These are phyloP conservation scores for Laspeyria flexula DNA, from an alignment of 2,888 invertebrate species.

Conservation along the genomic window DNA sequence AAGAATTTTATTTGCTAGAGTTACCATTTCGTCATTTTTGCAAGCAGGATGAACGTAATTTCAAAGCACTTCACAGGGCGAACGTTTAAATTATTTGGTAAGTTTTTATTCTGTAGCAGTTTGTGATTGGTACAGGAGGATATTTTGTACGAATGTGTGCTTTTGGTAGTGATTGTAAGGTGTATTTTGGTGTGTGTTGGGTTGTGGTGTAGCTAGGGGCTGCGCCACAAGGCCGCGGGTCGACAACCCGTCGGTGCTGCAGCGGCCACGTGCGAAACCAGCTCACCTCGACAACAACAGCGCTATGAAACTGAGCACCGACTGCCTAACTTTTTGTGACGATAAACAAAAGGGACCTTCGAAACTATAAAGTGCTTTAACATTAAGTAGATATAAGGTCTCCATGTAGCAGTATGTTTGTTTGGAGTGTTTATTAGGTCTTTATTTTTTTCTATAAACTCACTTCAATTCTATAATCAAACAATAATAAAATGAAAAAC, in stretches of 20 bases:
- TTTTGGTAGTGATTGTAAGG: constrained; percentile 43
- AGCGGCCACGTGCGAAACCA: constrained; percentile 76
- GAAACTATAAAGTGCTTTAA: no score
- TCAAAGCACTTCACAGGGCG: constrained; percentile 25
- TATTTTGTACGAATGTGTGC: constrained; percentile 35
- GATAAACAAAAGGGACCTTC: background rate
- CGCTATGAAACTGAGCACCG: constrained; percentile 26
- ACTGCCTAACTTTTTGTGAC: constrained; percentile 27
- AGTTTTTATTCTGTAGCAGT: constrained; percentile 44
- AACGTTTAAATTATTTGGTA: constrained; percentile 37
- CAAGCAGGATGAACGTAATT: constrained; percentile 20
- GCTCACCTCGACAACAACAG: constrained; percentile 67
- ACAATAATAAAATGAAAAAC: no score
- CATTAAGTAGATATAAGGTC: no score
- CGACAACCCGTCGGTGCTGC: constrained; percentile 73
- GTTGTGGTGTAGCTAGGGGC: constrained; percentile 57
- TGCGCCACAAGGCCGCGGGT: constrained; percentile 76
- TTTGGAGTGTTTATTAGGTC: no score
- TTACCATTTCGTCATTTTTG: background rate
- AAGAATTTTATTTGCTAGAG: background rate
- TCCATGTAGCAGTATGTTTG: no score
- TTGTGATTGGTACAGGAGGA: constrained; percentile 30
- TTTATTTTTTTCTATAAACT: no score
- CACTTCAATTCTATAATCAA: no score
- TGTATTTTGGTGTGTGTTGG: constrained; percentile 44